Evolutionary conservation across 2,888 invertebrate species (phyloP), one percentile per base, ranked within the genome.

Genomic region (Omphaloscelis lunosa): DNA sequence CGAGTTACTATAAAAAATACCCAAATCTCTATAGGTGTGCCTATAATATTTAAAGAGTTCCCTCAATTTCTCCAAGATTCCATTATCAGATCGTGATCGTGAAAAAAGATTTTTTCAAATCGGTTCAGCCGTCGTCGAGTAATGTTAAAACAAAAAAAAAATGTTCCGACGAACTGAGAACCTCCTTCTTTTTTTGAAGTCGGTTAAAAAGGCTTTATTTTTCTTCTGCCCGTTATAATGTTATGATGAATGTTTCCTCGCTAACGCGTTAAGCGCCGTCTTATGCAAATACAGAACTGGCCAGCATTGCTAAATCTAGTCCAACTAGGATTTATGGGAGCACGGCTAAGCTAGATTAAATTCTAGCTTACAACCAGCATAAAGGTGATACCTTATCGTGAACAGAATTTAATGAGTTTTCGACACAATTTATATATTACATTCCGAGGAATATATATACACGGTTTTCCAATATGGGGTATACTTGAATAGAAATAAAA

Each of bases 281-380:
- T 83, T 86, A 84, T 86, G 86, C 70, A 84, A 84, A 84, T 84
- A 73, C 45, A 27, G 9, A 74, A 74, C 79, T 51, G 39, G 78
- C 48, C 66, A 74, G 65, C 66, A 80, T 77, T 77, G 62, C 84
- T 83, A 62, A 76, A 84, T 75, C 80, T 77, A 83, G 86, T 77
- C 48, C 72, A 65, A 66, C 71, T 66, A 74, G 68, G 69, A 84
- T 84, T 84, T 86, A 84, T 80, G 61, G 69, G 51, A 75, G 59
- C 75, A 67, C 29, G 58, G 79, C 74, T 83, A 69, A 86, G 86
- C 84, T 80, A 80, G 80, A 84, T 84, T 80, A 76, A 83, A 86
- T 76, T 74, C 86, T 63, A 77, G 59, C 83, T 82, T 61, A 85
- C 61, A 86, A 86, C 79, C 79, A 34, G 72, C 61, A 53, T 79